A percentile compares a stretch with the other conserved stretches of the same genome.
Evolutionary conservation across 35 echinoderm and acorn worm genomes (phyloP).

Genomic region (Anneissia japonica): DNA sequence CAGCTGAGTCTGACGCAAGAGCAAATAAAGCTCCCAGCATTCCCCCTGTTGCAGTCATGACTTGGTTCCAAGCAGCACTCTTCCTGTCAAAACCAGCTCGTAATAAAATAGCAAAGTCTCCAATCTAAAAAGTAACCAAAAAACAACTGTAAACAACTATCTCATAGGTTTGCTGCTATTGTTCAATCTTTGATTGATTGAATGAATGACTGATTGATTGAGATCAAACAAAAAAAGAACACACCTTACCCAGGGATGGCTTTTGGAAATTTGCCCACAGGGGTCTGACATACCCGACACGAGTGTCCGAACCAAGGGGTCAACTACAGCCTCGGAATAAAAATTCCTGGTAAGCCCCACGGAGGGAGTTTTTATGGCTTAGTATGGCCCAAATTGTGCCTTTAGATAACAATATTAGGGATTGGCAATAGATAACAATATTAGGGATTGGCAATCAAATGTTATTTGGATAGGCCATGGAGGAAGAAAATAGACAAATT

Average conservation of each 20-base stretch:
- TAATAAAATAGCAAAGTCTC: conserved; percentile 92
- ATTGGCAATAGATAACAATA: too few species aligned
- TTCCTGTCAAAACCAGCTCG: conserved; percentile 62
- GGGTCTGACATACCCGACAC: too few species aligned
- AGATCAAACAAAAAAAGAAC: neutral
- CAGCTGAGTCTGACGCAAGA: conserved; percentile 75
- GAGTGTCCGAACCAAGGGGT: too few species aligned
- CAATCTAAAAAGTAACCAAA: conserved; percentile 47
- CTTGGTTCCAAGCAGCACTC: conserved; percentile 69
- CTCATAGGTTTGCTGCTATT: too few species aligned
- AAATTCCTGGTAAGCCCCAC: too few species aligned
- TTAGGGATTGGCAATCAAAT: too few species aligned
- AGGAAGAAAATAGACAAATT: too few species aligned
- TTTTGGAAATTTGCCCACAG: neutral
- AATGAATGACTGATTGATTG: neutral
- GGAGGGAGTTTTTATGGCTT: too few species aligned
- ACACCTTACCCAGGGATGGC: neutral
- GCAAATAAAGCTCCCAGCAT: conserved; percentile 69
- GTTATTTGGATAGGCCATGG: too few species aligned
- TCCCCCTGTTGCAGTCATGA: conserved; percentile 66
- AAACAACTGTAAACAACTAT: neutral
- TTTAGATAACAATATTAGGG: too few species aligned
- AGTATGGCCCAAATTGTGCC: too few species aligned
- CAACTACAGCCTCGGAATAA: too few species aligned
- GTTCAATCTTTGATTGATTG: neutral